phyloP scores from a whole-genome alignment of 2,888 invertebrate species.

The Meteorus colon region DNA sequence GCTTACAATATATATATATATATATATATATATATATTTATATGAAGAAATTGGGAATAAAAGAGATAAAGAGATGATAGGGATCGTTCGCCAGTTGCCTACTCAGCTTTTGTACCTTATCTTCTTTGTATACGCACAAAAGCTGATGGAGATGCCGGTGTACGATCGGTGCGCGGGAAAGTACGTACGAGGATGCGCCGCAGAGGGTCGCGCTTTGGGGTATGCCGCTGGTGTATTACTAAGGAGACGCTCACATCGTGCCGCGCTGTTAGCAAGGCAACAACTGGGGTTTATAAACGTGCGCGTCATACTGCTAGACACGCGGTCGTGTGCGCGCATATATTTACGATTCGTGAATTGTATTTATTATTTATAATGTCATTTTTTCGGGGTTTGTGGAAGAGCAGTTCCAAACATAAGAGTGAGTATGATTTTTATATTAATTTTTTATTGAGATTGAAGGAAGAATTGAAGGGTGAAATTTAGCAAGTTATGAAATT shows the following conservation, averaged over 20 bases:
- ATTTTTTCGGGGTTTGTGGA: slow-evolving; percentile 80
- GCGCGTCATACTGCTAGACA: not conserved
- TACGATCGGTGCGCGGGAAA: slow-evolving; percentile 27
- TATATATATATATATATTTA: not conserved
- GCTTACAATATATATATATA: not conserved
- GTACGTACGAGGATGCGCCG: slow-evolving; percentile 48
- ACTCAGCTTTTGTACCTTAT: slow-evolving; percentile 14
- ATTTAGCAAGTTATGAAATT: not conserved
- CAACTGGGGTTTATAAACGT: slow-evolving; percentile 51
- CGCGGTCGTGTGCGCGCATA: not conserved
- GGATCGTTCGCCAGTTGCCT: slow-evolving; percentile 38
- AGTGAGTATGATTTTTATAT: slow-evolving; percentile 75
- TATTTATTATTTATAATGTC: slow-evolving; percentile 71
- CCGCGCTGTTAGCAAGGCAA: slow-evolving; percentile 60
- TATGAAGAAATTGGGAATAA: not conserved
- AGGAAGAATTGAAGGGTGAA: not conserved
- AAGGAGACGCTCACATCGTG: slow-evolving; percentile 62
- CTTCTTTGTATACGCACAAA: not conserved
- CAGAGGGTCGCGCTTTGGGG: slow-evolving; percentile 54
- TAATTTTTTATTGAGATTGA: not conserved
- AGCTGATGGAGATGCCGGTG: not conserved
- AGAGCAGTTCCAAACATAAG: slow-evolving; percentile 80
- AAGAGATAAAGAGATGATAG: not conserved
- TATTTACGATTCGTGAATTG: slow-evolving; percentile 3
- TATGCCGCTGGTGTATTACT: slow-evolving; percentile 54